These are phyloP conservation scores for Oreochromis spilurus DNA, from an alignment of 2,113 vertebrate species.

Conservation along the genomic window DNA sequence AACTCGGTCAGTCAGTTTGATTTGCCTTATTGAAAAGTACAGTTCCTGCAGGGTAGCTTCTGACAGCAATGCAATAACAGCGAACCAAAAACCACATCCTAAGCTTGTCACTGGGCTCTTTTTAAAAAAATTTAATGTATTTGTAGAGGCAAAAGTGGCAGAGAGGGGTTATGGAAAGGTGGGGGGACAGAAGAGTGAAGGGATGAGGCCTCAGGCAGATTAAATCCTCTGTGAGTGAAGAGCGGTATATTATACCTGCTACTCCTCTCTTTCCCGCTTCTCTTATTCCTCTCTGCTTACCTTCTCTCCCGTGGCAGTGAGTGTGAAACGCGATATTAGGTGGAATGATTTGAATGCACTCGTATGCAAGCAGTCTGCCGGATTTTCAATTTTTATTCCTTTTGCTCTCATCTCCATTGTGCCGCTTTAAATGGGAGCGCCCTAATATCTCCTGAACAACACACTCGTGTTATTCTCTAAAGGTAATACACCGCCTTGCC, in stretches of 20 bases:
- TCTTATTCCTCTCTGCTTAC: background rate
- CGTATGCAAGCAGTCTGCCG: background rate
- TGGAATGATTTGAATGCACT: background rate
- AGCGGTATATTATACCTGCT: constrained; percentile 42
- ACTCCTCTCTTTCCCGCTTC: background rate
- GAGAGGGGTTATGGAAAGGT: background rate
- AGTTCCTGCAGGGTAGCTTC: background rate
- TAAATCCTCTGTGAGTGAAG: constrained; percentile 47
- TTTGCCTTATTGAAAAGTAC: background rate
- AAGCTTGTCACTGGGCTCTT: background rate
- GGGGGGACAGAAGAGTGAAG: constrained; percentile 19
- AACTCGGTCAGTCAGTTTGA: background rate
- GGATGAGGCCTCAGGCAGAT: constrained; percentile 36
- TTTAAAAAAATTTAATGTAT: background rate
- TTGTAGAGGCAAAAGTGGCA: background rate
- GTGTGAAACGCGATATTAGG: constrained; percentile 43
- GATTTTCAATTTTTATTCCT: background rate
- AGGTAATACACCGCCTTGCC: background rate
- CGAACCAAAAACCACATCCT: background rate
- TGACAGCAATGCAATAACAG: background rate
- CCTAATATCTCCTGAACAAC: background rate
- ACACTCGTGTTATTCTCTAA: background rate
- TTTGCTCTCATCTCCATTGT: background rate
- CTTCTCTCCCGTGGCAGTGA: background rate
- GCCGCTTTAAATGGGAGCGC: background rate